phyloP scores from a whole-genome alignment of 1,140 invertebrate genomes.

The Caenorhabditis briggsae region DNA sequence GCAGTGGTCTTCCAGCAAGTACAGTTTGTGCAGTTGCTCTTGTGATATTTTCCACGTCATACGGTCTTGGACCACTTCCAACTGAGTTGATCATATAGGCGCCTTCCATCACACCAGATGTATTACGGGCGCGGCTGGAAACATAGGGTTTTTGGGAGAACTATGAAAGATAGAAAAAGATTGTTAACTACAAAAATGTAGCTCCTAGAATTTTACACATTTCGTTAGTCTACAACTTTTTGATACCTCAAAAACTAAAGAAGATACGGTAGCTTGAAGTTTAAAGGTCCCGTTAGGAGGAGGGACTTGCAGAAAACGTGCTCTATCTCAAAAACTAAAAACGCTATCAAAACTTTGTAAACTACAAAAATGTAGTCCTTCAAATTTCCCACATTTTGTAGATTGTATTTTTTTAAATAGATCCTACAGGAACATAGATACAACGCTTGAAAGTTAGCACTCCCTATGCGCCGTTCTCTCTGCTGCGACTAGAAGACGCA shows the following conservation, averaged over 20 bases:
- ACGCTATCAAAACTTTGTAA: background rate
- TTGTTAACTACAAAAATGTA: no score
- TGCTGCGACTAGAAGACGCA: background rate
- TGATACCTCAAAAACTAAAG: no score
- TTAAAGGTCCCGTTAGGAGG: no score
- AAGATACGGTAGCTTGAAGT: no score
- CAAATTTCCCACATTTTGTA: background rate
- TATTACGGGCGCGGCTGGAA: slow-evolving; percentile 58
- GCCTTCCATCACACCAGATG: slow-evolving; percentile 69
- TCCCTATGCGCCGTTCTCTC: no score
- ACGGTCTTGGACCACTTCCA: slow-evolving; percentile 72
- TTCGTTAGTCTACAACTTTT: no score
- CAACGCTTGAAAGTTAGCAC: background rate
- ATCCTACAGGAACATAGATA: background rate
- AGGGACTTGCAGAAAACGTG: no score
- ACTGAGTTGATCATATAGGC: slow-evolving; percentile 73
- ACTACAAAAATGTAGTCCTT: background rate
- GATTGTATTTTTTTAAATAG: background rate
- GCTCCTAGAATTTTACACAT: no score
- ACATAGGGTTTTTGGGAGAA: background rate
- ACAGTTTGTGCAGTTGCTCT: slow-evolving; percentile 71
- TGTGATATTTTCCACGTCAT: slow-evolving; percentile 77
- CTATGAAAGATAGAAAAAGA: background rate
- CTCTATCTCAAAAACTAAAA: background rate
- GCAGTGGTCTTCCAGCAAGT: slow-evolving; percentile 68